Evolutionary conservation across 2,113 vertebrate species (phyloP), one percentile per base, ranked within the genome.

Genomic region (Chelonoidis abingdonii): DNA sequence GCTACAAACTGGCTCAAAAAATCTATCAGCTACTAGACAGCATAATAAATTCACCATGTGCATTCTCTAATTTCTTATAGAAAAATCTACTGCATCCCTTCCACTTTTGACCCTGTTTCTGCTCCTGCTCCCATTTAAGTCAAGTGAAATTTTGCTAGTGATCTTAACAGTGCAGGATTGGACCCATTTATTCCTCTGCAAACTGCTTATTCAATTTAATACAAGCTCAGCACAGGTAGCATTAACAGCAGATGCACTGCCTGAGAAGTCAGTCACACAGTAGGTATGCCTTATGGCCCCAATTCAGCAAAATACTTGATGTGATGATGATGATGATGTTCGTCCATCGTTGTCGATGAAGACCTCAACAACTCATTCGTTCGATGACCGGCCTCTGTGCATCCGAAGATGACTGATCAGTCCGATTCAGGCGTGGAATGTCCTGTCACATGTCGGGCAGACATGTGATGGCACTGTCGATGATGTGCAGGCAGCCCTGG

Each of bases 51-150:
- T 80, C 8, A 53, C 84, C 8, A 27, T 53, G 1, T 44, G 21
- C 22, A 76, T 25, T 76, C 3, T 0, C 56, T 22, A 25, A 21
- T 8, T 47, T 0, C 0, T 5, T 80, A 78, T 5, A 72, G 35
- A 65, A 92, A 72, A 31, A 2, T 38, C 8, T 62, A 79, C 10
- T 65, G 7, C 16, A 56, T 24, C 56, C 0, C 21, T 44, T 69
- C 5, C 21, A 59, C 22, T 19, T 59, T 56, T 78, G 13, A 49
- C 11, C 56, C 62, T 4, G 16, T 35, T 65, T 65, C 44, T 14
- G 44, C 22, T n/a, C 21, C 5, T 41, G 0, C 1, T 84, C 0
- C 29, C 10, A 16, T 83, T 54, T 16, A 90, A 92, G 79, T 53
- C 21, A 81, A 91, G 21, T 25, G 2, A 4, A 2, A 38, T 75